Conservation (phyloP, 2,888 invertebrate genomes). For the Brachypterus glaber region DNA sequence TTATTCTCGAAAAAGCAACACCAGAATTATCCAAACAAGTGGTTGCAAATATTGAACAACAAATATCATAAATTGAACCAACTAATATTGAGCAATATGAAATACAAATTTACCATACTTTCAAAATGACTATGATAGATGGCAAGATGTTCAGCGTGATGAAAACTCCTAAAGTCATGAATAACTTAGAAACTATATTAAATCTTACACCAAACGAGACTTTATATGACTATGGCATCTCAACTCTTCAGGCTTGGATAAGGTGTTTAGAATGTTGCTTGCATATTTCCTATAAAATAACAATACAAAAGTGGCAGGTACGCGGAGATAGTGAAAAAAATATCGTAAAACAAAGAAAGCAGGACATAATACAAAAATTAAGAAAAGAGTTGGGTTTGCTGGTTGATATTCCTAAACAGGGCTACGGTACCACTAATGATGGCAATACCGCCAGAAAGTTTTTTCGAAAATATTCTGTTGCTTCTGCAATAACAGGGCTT, state of each 20-base stretch:
- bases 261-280: constrained; percentile 11
- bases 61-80: constrained; percentile 11
- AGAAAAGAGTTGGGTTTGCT: constrained; percentile 11
- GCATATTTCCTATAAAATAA: constrained; percentile 6
- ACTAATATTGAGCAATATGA: constrained; percentile 7
- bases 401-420: constrained; percentile 11
- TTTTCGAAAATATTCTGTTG: constrained; percentile 8
- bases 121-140: constrained; percentile 16
- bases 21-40: constrained; percentile 10
- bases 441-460: constrained; percentile 12
- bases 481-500: neutral
- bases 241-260: constrained; percentile 13
- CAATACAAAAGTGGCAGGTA: constrained; percentile 7
- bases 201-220: constrained; percentile 3
- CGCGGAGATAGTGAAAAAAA: constrained; percentile 4
- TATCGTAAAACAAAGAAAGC: too few relatives aligned
- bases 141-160: constrained; percentile 15
- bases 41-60: constrained; percentile 10
- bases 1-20: constrained; percentile 14
- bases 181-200: constrained; percentile 8
- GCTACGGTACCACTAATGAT: constrained; percentile 13
- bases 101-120: constrained; percentile 9
- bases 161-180: constrained; percentile 11
- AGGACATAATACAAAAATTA: too few relatives aligned
- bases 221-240: constrained; percentile 11